Base-by-base conservation (phyloP, 2,888 invertebrate species). In the Elmis aenea region DNA sequence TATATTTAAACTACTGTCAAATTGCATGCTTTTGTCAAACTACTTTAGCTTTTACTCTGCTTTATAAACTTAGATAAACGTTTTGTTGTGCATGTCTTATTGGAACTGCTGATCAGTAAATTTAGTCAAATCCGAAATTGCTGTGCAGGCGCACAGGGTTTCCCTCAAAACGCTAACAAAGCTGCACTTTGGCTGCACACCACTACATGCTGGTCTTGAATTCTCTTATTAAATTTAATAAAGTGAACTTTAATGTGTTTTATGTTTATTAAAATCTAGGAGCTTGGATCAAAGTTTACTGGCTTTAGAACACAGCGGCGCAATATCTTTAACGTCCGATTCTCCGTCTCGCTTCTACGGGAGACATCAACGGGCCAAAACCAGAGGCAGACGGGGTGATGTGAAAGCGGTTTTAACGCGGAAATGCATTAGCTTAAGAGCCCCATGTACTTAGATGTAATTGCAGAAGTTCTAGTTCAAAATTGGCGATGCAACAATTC, bases 201-300 rank as follows among this genome's bases (percentile, higher is more conserved):
- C 33, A 42, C 37, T 33, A 36, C 42, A 38, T 38, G 33, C 38
- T 33, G 42, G 47, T 31, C 35, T 40, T 33, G 42, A 46, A 46
- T 46, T 41, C 45, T 46, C 52, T 57, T 57, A 58, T 57, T 57
- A 55, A 57, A 55, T 57, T 51, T 50, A 54, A 55, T 51, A 50
- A 51, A 52, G 52, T 48, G 54, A 55, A 51, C 46, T 51, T 51
- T 50, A 54, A 52, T 47, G 50, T 43, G 40, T 44, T 53, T 54
- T 53, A 55, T 53, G 55, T 50, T 49, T 53, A 53, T 54, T 54
- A 52, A 51, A 54, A 51, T 43, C 38, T 33, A 26, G 42, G 26
- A 31, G 24, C 27, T 31, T 23, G 30, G 31, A 39, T 31, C 30
- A 31, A 26, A 22, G 34, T 18, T 40, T 31, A 15, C 18, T 31